Evolutionary conservation across 2,113 vertebrate species (phyloP).

Genomic region (Ctenodactylus gundi): DNA sequence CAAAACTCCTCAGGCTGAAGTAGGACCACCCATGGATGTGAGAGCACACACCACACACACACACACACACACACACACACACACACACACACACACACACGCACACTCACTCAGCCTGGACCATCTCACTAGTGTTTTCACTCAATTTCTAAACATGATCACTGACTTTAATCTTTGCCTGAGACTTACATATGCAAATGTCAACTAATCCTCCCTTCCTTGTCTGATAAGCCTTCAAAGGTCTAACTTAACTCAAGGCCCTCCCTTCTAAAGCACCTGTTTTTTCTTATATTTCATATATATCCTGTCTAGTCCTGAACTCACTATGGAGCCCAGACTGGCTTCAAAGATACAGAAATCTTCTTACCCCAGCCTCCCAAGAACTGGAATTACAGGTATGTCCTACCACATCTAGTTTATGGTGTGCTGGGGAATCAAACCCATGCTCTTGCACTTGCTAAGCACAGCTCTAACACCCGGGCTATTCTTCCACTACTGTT

Average conservation of each 20-base stretch:
- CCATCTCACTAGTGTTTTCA: neutral
- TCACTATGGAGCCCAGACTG: too few relatives aligned
- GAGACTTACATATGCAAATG: neutral
- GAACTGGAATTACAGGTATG: too few relatives aligned
- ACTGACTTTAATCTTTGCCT: neutral
- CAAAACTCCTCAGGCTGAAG: neutral
- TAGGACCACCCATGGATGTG: too few relatives aligned
- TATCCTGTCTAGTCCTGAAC: too few relatives aligned
- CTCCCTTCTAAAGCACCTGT: neutral
- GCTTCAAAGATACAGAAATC: too few relatives aligned
- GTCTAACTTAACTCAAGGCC: neutral
- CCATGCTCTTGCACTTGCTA: too few relatives aligned
- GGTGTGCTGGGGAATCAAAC: too few relatives aligned
- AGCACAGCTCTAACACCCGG: too few relatives aligned
- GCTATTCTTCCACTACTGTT: neutral
- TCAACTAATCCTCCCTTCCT: neutral
- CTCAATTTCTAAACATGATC: neutral
- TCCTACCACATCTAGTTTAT: too few relatives aligned
- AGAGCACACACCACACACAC: neutral
- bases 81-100: neutral
- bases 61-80: neutral
- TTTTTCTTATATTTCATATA: too few relatives aligned
- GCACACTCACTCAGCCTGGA: neutral
- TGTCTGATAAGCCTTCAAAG: neutral
- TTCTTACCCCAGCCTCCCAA: too few relatives aligned